phyloP scores from a whole-genome alignment of 2,888 invertebrate genomes.

The Orthosia gracilis region DNA sequence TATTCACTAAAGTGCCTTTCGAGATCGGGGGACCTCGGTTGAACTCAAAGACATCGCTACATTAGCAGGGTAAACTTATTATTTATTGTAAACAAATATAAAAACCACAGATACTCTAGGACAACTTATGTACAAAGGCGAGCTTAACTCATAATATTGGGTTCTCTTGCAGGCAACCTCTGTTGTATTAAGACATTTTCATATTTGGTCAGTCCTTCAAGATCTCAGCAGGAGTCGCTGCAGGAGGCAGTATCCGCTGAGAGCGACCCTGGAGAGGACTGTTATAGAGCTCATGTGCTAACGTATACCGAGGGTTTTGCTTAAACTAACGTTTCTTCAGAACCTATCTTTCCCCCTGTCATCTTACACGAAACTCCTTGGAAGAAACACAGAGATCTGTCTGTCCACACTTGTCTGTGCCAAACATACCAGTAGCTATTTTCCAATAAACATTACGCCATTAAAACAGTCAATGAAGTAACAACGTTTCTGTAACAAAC shows the following conservation, averaged over 20 bases:
- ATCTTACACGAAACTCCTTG: neutral
- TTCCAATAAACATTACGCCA: conserved; percentile 39
- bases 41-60: neutral
- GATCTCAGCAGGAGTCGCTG: too few relatives aligned
- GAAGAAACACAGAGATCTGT: neutral
- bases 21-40: neutral
- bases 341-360: neutral
- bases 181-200: too few relatives aligned
- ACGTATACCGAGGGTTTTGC: neutral
- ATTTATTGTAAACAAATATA: too few relatives aligned
- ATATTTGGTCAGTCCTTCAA: too few relatives aligned
- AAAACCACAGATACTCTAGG: too few relatives aligned
- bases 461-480: conserved; percentile 42
- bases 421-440: conserved; percentile 20
- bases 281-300: neutral
- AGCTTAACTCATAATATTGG: too few relatives aligned
- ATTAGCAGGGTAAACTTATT: too few relatives aligned
- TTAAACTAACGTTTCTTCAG: neutral
- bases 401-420: conserved; percentile 1
- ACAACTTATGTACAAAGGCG: too few relatives aligned
- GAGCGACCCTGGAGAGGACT: neutral
- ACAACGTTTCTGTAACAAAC: conserved; percentile 56
- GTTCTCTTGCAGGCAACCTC: too few relatives aligned
- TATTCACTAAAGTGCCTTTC: neutral
- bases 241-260: neutral